Base-by-base conservation (phyloP, 1,140 invertebrate genomes). In the Eumaeus atala region DNA sequence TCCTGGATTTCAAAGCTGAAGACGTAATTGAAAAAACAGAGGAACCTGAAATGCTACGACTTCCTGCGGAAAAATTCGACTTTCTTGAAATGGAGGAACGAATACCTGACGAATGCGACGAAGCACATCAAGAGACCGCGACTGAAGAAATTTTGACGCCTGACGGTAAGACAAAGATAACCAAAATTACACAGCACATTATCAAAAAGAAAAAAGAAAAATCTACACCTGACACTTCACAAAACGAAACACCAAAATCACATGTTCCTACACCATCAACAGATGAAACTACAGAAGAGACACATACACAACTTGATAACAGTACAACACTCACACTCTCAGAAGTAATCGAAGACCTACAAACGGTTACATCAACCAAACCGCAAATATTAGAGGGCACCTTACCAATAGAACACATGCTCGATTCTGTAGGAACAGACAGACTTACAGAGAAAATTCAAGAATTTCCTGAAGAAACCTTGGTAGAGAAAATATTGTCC, bases 201-300 rank as follows among this genome's bases (percentile, higher is more conserved):
- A 86, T 57, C 64, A 50, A 54, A 50, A 53, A 70, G 51, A 68
- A 71, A 67, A 81, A 82, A n/a, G n/a, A n/a, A n/a, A n/a, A n/a
- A n/a, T n/a, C n/a, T n/a, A n/a, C n/a, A n/a, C n/a, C n/a, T 3
- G 72, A 10, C 49, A 34, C 3, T 6, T 9, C 9, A 38, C 5
- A 17, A 51, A 1, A 36, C 6, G 34, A 33, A 18, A 48, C 21
- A 34, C 17, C 8, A 21, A 21, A 5, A 28, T 21, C 11, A 9
- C 9, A 7, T n/a, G 17, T 28, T 10, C 47, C 9, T 8, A 6
- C 12, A 35, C 14, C 36, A 1, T 12, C 50, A 14, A 33, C 11
- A 12, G 37, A 52, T 4, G 37, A 52, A 52, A 7, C 12, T 6
- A 18, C 40, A 7, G 37, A 52, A 9, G 50, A 40, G 10, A 51